Percentiles rank a stretch among this genome's conserved stretches.
Evolutionary conservation across 2,797 vertebrate genomes (phyloP).

Genomic region (Amblyraja radiata): DNA sequence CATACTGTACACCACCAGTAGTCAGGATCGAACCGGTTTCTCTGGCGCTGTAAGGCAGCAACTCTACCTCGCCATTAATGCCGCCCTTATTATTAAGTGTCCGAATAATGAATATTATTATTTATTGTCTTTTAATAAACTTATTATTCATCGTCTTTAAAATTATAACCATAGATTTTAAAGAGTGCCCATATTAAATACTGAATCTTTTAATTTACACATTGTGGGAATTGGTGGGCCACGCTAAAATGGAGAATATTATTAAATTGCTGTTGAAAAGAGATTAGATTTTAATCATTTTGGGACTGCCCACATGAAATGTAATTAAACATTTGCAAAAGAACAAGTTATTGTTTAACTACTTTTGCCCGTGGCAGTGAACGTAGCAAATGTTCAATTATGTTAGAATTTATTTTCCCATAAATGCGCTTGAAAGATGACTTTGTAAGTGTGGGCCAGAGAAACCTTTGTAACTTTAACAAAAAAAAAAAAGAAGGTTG

Average conservation of each 20-base stretch:
- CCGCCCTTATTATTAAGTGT: too few relatives aligned
- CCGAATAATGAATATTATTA: too few relatives aligned
- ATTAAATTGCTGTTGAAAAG: background rate
- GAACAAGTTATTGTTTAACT: conserved; percentile 23
- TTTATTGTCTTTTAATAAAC: too few relatives aligned
- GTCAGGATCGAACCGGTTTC: too few relatives aligned
- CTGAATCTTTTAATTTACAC: background rate
- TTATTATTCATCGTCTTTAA: background rate
- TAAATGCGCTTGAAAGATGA: background rate
- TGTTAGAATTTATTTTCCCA: conserved; percentile 13
- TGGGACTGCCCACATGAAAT: background rate
- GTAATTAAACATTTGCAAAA: background rate
- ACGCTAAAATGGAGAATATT: background rate
- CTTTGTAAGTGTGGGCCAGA: background rate
- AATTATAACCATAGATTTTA: background rate
- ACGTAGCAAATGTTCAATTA: background rate
- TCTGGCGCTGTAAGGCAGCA: too few relatives aligned
- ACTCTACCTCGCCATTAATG: too few relatives aligned
- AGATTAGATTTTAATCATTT: background rate
- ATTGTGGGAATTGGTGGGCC: background rate
- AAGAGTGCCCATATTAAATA: background rate
- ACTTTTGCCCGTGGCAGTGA: background rate
- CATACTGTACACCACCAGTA: too few relatives aligned
- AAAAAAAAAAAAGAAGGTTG: too few relatives aligned
- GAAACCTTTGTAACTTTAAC: background rate